Evolutionary conservation across 2,888 invertebrate species (phyloP), one percentile per base, ranked within the genome.

Genomic region (Lepas anatifera): DNA sequence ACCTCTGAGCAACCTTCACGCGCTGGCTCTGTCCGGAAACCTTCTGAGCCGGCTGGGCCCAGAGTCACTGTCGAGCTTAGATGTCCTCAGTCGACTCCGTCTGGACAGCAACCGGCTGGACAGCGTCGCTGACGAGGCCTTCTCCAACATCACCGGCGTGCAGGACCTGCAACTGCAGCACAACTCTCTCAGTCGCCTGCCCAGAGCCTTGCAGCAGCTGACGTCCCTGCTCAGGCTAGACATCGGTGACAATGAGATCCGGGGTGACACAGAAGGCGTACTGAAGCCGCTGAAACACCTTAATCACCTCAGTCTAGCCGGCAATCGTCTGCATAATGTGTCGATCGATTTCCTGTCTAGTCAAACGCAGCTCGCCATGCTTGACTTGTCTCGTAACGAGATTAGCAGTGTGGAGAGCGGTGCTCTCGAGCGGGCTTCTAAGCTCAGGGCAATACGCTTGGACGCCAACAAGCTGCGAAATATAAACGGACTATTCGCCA

Each of bases 1-100:
- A 48, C 90, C 92, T 6, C 89, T 94, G 89, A 93, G 91, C 79
- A 95, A 95, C 81, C 83, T 95, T 72, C 94, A 95, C 81, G 93
- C 93, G 22, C 83, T 95, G 75, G 86, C 92, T 72, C 83, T 95
- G 75, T 91, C 92, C 6, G 89, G 89, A 80, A 95, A 95, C 81
- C 88, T 88, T 79, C 86, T 95, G 75, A 88, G 87, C 76, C 88
- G 89, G 77, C 84, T 95, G 75, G 92, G 93, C 79, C 89, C 89
- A 2, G 90, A 90, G 77, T 89, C 92, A 58, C 81, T 95, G 73
- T 92, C 93, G 80, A 94, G 94, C 2, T 83, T 95, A 69, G 92
- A 90, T 78, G 94, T 93, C 46, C 82, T 95, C 72, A 92, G 91
- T 73, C 80, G 92, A 72, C 82, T 95, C 71, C 90, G 91, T 67